Conservation (phyloP, 2,797 vertebrate genomes). For the Tadarida brasiliensis region DNA sequence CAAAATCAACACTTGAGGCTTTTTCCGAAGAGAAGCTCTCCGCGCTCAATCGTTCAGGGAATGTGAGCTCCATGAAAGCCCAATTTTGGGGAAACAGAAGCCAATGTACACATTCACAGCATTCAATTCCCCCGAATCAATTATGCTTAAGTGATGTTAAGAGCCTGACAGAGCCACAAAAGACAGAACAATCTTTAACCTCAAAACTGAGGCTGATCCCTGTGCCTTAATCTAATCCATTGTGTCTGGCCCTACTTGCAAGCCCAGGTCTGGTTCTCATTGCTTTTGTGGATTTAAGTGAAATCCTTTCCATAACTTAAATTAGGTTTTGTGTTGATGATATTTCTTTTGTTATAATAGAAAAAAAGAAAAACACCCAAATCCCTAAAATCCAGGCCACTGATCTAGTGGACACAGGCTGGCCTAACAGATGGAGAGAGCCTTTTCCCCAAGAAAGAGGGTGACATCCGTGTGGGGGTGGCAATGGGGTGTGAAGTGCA, state of each 20-base stretch:
- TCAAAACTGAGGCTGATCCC: slow-evolving; percentile 47
- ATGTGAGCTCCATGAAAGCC: slow-evolving; percentile 37
- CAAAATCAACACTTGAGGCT: not conserved
- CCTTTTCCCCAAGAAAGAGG: not conserved
- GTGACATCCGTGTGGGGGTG: not conserved
- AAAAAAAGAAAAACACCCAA: not conserved
- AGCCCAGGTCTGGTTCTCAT: slow-evolving; percentile 58
- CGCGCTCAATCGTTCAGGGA: not conserved
- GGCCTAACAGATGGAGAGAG: not conserved
- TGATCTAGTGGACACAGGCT: slow-evolving; percentile 10
- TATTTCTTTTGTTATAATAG: slow-evolving; percentile 56
- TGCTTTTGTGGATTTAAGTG: slow-evolving; percentile 69
- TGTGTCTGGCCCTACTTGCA: slow-evolving; percentile 64
- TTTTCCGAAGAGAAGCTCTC: not conserved
- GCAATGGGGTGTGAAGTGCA: not conserved
- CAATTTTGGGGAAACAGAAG: slow-evolving; percentile 44
- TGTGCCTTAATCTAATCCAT: slow-evolving; percentile 60
- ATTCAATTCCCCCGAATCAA: not conserved
- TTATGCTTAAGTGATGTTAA: slow-evolving; percentile 71
- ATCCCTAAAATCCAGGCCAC: not conserved
- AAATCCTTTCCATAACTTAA: slow-evolving; percentile 63
- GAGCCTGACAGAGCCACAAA: slow-evolving; percentile 49
- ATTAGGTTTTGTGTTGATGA: slow-evolving; percentile 60
- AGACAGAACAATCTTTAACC: slow-evolving; percentile 56
- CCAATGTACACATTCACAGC: slow-evolving; percentile 54